A percentile compares a stretch with the other conserved stretches of the same genome.
phyloP scores from a whole-genome alignment of 2,113 vertebrate genomes.

The Alouatta palliata region DNA sequence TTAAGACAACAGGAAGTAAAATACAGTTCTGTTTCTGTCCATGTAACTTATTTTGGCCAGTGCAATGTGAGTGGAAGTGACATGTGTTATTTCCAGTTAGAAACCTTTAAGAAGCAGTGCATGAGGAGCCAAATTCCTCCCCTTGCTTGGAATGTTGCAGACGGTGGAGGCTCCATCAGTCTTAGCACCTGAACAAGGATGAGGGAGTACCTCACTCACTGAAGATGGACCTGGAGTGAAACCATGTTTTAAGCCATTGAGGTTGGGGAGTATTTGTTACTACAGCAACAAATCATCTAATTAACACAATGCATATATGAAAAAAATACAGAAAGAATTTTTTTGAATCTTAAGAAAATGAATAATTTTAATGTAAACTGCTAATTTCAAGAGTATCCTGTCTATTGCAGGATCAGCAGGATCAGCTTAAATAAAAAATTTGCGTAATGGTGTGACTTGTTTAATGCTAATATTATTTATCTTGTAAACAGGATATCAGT shows the following conservation, averaged over 20 bases:
- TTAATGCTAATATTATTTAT: neutral
- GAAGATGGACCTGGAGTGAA: neutral
- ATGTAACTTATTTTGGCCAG: neutral
- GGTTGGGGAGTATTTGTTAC: neutral
- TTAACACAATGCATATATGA: neutral
- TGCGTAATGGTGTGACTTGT: neutral
- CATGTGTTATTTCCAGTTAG: neutral
- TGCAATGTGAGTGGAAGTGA: neutral
- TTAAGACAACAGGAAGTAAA: neutral
- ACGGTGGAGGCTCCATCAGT: too few relatives aligned
- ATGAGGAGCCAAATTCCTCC: neutral
- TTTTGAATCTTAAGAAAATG: neutral
- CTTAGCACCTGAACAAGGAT: neutral
- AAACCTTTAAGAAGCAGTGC: neutral
- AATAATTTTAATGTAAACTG: conserved; percentile 5
- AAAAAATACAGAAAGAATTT: neutral
- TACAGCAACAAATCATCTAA: neutral
- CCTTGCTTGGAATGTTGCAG: neutral
- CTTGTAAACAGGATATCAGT: conserved; percentile 1
- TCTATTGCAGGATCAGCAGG: neutral
- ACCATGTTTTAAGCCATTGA: neutral
- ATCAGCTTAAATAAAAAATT: neutral
- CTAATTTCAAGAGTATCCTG: neutral
- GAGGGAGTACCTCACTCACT: neutral
- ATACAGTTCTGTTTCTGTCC: neutral